A percentile compares a stretch with the other conserved stretches of the same genome.
Conservation (phyloP, 2,888 invertebrate genomes). For the Empis stercorea region DNA sequence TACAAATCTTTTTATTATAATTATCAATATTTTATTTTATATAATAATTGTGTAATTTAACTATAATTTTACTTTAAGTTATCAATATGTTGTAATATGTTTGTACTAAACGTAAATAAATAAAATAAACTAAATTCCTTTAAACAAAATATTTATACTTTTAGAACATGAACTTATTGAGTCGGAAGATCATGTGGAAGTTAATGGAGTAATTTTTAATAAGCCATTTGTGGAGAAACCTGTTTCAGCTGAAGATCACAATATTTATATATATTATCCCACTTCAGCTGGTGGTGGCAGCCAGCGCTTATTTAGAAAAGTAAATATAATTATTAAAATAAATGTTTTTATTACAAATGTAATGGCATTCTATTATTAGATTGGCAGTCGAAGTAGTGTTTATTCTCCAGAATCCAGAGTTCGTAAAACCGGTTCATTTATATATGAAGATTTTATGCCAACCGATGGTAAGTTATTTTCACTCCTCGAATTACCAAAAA, state of each 20-base stretch:
- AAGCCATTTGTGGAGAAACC: slow-evolving; percentile 99
- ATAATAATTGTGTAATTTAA: too few species aligned
- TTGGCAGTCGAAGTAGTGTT: slow-evolving; percentile 96
- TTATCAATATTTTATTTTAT: too few species aligned
- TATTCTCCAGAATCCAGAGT: slow-evolving; percentile 96
- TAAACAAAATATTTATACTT: too few species aligned
- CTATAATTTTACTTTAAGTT: too few species aligned
- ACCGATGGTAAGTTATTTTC: slow-evolving; percentile 78
- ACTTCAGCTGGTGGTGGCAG: slow-evolving; percentile 97
- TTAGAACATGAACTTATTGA: slow-evolving; percentile 83
- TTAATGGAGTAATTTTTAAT: slow-evolving; percentile 87
- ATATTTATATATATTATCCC: slow-evolving; percentile 99
- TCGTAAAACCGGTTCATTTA: slow-evolving; percentile 93
- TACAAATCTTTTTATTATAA: too few species aligned
- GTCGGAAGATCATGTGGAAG: slow-evolving; percentile 94
- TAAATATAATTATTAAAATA: too few species aligned
- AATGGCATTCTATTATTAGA: too few species aligned
- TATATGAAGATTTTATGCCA: slow-evolving; percentile 99
- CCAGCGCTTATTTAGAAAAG: slow-evolving; percentile 95
- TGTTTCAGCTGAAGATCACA: slow-evolving; percentile 98
- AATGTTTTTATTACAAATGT: too few species aligned
- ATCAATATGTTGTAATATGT: too few species aligned
- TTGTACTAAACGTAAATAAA: too few species aligned
- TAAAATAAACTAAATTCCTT: too few species aligned
- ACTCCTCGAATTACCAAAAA: too few species aligned